Evolutionary conservation across 2,888 invertebrate species (phyloP).

Genomic region (Hylaea fasciaria): DNA sequence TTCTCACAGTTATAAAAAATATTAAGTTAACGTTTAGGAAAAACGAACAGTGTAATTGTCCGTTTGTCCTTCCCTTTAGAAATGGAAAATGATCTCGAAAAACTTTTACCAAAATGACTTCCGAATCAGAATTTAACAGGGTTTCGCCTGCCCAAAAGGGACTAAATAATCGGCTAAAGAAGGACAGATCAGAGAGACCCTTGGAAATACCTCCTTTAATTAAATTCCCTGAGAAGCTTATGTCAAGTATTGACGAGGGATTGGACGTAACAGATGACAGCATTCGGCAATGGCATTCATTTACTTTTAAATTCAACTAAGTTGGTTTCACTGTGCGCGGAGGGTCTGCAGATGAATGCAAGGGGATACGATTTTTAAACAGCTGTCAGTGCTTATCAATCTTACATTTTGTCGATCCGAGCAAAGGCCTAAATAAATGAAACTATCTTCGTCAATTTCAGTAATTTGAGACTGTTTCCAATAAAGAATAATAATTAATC

Average conservation of each 20-base stretch:
- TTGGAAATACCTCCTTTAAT: slow-evolving; percentile 27
- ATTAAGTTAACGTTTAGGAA: not conserved
- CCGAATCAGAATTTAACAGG: not conserved
- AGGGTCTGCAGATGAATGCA: not conserved
- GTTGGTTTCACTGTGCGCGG: too few relatives aligned
- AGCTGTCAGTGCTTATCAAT: too few relatives aligned
- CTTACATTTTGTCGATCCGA: too few relatives aligned
- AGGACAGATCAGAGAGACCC: slow-evolving; percentile 7
- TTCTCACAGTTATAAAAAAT: slow-evolving; percentile 10
- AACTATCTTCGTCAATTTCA: too few relatives aligned
- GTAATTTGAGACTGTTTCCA: too few relatives aligned
- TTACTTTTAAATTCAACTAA: not conserved
- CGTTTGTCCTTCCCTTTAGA: too few relatives aligned
- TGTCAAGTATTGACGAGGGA: slow-evolving; percentile 28
- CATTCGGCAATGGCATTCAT: not conserved
- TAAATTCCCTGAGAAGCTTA: slow-evolving; percentile 31
- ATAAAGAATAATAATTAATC: too few relatives aligned
- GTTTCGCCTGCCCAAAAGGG: not conserved
- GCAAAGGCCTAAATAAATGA: not conserved
- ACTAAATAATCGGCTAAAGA: slow-evolving; percentile 1
- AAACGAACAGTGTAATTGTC: too few relatives aligned
- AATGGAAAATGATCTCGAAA: too few relatives aligned
- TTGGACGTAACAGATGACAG: slow-evolving; percentile 12
- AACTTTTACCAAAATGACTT: not conserved
- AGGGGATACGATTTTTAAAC: not conserved